These are phyloP conservation scores for Arenaria interpres DNA, from an alignment of 2,113 vertebrate species.

Conservation along the genomic window DNA sequence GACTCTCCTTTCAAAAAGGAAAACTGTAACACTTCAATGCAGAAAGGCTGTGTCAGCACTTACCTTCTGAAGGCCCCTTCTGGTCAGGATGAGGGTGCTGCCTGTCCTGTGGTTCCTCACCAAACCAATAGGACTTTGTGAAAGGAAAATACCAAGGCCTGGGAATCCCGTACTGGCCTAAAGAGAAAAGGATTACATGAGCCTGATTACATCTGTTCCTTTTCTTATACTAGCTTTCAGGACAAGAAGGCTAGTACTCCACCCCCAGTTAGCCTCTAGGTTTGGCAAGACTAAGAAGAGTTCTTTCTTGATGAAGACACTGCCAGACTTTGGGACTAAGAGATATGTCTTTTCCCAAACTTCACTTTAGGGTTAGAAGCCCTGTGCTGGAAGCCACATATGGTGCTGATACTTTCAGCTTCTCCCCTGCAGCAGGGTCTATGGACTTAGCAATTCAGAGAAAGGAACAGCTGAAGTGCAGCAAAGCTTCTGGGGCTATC, in stretches of 20 bases:
- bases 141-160: conserved; percentile 94
- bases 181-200: conserved; percentile 8
- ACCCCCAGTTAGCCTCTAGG: not conserved
- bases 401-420: not conserved
- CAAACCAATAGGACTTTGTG: conserved; percentile 94
- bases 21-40: not conserved
- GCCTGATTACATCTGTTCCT: not conserved
- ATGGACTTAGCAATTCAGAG: not conserved
- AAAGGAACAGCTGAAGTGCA: not conserved
- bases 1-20: not conserved
- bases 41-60: conserved; percentile 5
- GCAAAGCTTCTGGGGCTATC: not conserved
- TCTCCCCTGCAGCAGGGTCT: not conserved
- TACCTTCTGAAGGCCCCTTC: conserved; percentile 81
- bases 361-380: not conserved
- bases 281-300: not conserved
- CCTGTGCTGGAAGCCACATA: not conserved
- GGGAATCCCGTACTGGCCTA: conserved; percentile 96
- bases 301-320: not conserved
- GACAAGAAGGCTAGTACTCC: not conserved
- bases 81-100: conserved; percentile 66
- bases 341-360: not conserved
- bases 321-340: not conserved
- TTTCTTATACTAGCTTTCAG: not conserved
- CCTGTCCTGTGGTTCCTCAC: conserved; percentile 77